A percentile compares a stretch with the other conserved stretches of the same genome.
Evolutionary conservation across 1,140 invertebrate genomes (phyloP).

Genomic region (Caenorhabditis tropicalis): DNA sequence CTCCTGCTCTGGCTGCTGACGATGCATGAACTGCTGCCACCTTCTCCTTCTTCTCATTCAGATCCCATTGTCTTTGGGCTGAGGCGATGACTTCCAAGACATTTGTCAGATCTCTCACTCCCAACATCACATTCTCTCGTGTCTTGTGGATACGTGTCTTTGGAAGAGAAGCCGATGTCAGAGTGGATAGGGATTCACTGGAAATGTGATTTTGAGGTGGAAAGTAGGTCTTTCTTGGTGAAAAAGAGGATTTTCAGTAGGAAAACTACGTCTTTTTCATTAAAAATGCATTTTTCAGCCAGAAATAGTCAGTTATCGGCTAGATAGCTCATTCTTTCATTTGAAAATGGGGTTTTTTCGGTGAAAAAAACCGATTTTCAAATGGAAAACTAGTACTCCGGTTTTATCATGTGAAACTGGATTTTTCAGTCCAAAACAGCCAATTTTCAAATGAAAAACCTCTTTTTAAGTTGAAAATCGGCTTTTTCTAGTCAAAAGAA

Average conservation of each 20-base stretch:
- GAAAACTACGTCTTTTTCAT: too few species aligned
- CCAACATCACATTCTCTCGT: conserved; percentile 18
- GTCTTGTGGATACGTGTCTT: background rate
- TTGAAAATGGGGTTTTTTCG: too few species aligned
- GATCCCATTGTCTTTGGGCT: conserved; percentile 21
- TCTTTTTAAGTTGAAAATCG: background rate
- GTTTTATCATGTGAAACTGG: too few species aligned
- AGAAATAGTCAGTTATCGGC: too few species aligned
- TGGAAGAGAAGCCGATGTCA: background rate
- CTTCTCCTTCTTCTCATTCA: conserved; percentile 29
- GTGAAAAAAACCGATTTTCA: background rate
- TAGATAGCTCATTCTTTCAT: too few species aligned
- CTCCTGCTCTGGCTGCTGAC: background rate
- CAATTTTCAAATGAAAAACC: background rate
- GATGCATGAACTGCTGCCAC: conserved; percentile 1
- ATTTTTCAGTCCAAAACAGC: background rate
- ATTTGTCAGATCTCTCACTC: background rate
- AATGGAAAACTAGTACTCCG: too few species aligned
- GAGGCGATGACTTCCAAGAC: background rate
- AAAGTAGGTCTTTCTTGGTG: too few species aligned
- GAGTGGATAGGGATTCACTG: conserved; percentile 20
- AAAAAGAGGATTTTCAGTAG: too few species aligned
- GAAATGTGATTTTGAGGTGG: background rate
- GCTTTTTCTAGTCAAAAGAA: background rate
- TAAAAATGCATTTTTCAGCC: too few species aligned